Conservation (phyloP, 1,140 invertebrate species). For the Augochlora pura region DNA sequence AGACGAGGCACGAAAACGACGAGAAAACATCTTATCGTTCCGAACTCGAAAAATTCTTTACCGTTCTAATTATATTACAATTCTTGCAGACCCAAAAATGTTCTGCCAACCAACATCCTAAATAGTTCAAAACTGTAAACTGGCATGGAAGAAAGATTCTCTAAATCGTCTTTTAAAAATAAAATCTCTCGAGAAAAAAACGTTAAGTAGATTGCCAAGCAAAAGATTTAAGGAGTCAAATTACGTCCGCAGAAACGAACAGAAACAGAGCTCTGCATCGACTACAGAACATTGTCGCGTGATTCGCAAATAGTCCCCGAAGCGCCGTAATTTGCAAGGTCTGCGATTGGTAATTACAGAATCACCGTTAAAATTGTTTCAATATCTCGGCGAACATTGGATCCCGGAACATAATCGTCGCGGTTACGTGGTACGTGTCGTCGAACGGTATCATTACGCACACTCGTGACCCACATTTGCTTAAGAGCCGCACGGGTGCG, state of each 20-base stretch:
- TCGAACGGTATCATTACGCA: slow-evolving; percentile 41
- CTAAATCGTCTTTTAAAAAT: no score
- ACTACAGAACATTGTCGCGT: neutral
- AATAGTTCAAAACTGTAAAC: no score
- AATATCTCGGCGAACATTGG: slow-evolving; percentile 9
- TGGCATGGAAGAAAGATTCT: no score
- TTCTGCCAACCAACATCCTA: no score
- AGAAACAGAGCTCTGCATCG: neutral
- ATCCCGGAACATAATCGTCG: neutral
- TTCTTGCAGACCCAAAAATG: neutral
- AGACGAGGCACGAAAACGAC: no score
- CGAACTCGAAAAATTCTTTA: neutral
- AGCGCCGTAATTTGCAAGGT: neutral
- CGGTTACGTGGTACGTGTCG: slow-evolving; percentile 6
- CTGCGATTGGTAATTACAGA: slow-evolving; percentile 3
- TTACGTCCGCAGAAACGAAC: neutral
- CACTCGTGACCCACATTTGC: slow-evolving; percentile 42
- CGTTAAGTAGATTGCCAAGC: neutral
- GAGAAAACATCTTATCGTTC: no score
- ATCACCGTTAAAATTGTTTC: slow-evolving; percentile 35
- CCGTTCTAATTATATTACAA: neutral
- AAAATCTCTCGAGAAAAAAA: neutral
- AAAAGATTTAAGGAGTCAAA: neutral
- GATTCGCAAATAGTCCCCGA: neutral
- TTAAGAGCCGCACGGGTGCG: slow-evolving; percentile 42